These are phyloP conservation scores for Phortica variegata DNA, from an alignment of 1,140 invertebrate species.

Conservation along the genomic window DNA sequence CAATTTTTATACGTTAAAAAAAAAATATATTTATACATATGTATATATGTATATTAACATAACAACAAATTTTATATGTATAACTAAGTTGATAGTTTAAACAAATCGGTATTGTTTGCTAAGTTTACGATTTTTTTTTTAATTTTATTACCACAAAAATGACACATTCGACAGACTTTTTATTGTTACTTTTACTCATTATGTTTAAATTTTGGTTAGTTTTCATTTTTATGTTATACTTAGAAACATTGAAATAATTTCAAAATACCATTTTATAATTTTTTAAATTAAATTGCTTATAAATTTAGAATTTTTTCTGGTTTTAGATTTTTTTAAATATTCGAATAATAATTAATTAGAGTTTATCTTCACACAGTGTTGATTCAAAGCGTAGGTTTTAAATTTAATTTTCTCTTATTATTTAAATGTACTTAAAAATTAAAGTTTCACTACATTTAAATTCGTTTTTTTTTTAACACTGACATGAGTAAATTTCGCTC, in stretches of 20 bases:
- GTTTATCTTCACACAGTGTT: neutral
- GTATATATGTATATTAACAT: too few relatives aligned
- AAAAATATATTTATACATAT: too few relatives aligned
- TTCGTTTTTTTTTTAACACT: too few relatives aligned
- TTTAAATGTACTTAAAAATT: conserved; percentile 13
- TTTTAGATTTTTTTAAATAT: conserved; percentile 5
- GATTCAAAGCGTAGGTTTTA: conserved; percentile 7
- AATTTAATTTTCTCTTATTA: conserved; percentile 14
- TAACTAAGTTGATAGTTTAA: too few relatives aligned
- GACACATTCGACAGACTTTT: conserved; percentile 51
- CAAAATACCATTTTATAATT: too few relatives aligned
- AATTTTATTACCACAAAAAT: conserved; percentile 39
- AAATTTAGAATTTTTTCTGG: conserved; percentile 45
- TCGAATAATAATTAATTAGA: neutral
- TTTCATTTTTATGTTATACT: conserved; percentile 17
- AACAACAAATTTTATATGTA: too few relatives aligned
- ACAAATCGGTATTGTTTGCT: too few relatives aligned
- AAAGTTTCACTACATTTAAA: conserved; percentile 45
- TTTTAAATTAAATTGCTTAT: conserved; percentile 53
- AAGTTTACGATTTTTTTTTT: conserved; percentile 20
- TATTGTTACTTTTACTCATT: conserved; percentile 27
- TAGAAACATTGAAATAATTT: conserved; percentile 38
- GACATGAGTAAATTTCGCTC: too few relatives aligned
- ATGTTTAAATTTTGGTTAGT: conserved; percentile 20
- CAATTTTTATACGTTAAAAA: too few relatives aligned